These are phyloP conservation scores for Etheostoma perlongum DNA, from an alignment of 2,797 vertebrate genomes.

Conservation along the genomic window DNA sequence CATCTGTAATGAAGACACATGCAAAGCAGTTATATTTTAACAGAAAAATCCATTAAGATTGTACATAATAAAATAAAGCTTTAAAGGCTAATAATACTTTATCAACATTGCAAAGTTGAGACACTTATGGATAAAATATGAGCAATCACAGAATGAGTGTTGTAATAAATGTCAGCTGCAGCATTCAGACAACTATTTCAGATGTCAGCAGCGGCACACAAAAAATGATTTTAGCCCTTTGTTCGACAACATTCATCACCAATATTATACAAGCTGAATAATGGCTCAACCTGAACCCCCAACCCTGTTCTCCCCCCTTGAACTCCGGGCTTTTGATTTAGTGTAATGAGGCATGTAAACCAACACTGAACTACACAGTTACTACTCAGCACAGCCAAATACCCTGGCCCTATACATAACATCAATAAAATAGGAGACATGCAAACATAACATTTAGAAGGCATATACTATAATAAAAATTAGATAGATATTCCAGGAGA, in stretches of 20 bases:
- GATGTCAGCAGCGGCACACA: conserved; percentile 42
- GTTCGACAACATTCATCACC: conserved; percentile 55
- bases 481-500: conserved; percentile 51
- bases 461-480: conserved; percentile 44
- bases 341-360: conserved; percentile 72
- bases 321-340: conserved; percentile 55
- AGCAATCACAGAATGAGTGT: conserved; percentile 45
- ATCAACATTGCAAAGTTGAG: conserved; percentile 44
- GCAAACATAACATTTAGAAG: conserved; percentile 56
- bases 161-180: conserved; percentile 34
- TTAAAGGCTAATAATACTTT: conserved; percentile 69
- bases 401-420: conserved; percentile 26
- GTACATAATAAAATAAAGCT: conserved; percentile 65
- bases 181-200: conserved; percentile 39
- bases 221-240: conserved; percentile 65
- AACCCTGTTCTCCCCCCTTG: conserved; percentile 19
- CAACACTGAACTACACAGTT: conserved; percentile 71
- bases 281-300: conserved; percentile 60
- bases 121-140: conserved; percentile 11
- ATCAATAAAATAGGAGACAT: conserved; percentile 46
- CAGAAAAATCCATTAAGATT: conserved; percentile 39
- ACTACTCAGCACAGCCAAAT: conserved; percentile 38
- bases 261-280: conserved; percentile 54
- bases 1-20: conserved; percentile 56
- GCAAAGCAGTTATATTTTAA: conserved; percentile 57